A percentile compares a stretch with the other conserved stretches of the same genome.
Evolutionary conservation across 2,888 invertebrate species (phyloP).

Genomic region (Agonum fuliginosum): DNA sequence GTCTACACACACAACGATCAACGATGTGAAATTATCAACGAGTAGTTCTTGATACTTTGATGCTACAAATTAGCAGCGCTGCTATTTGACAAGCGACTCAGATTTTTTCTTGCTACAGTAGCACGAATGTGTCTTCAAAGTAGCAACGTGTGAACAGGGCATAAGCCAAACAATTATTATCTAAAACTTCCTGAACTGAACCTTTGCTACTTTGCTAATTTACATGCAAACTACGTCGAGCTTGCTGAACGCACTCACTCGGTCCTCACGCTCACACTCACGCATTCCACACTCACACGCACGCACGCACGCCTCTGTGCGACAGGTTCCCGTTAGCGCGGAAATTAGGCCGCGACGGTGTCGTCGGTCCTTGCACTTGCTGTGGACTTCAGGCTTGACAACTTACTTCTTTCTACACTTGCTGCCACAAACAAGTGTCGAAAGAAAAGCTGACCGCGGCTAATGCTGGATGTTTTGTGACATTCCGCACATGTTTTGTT

Average conservation of each 20-base stretch:
- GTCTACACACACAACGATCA: too few relatives aligned
- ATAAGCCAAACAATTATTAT: neutral
- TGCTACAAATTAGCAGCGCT: too few relatives aligned
- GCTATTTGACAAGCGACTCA: too few relatives aligned
- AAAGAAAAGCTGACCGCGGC: too few relatives aligned
- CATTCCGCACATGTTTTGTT: too few relatives aligned
- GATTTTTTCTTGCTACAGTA: too few relatives aligned
- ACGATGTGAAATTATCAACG: too few relatives aligned
- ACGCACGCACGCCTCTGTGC: neutral
- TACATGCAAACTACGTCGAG: neutral
- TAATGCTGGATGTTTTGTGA: too few relatives aligned
- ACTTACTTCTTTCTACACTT: too few relatives aligned
- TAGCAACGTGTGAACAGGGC: neutral
- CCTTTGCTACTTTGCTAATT: neutral
- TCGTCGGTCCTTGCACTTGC: conserved; percentile 36
- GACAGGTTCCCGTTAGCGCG: conserved; percentile 29
- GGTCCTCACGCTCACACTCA: neutral
- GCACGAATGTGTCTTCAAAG: too few relatives aligned
- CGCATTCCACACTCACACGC: neutral
- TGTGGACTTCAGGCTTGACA: neutral
- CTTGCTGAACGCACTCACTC: neutral
- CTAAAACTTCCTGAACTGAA: neutral
- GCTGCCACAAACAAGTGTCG: too few relatives aligned
- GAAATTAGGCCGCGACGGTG: conserved; percentile 37
- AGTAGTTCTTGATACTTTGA: too few relatives aligned